A percentile compares a stretch with the other conserved stretches of the same genome.
phyloP scores from a whole-genome alignment of 2,797 vertebrate genomes.

The Poliocrania exsul region DNA sequence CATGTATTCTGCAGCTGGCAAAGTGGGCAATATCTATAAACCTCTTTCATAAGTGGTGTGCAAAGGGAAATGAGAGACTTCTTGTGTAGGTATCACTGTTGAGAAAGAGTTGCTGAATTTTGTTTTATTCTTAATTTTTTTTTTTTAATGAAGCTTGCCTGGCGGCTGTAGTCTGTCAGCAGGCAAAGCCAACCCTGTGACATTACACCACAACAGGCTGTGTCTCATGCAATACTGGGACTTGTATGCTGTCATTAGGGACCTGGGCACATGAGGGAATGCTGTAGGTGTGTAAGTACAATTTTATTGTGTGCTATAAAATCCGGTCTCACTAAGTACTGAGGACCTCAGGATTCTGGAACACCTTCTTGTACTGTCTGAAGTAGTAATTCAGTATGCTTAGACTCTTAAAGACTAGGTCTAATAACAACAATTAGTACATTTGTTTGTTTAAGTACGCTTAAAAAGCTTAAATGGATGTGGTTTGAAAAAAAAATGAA shows the following conservation, averaged over 20 bases:
- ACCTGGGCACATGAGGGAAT: not conserved
- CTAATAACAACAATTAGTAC: not conserved
- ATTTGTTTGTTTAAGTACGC: not conserved
- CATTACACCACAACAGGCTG: rapidly evolving
- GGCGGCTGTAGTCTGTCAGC: not conserved
- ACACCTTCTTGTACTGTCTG: not conserved
- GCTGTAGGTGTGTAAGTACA: not conserved
- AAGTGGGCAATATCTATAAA: not conserved
- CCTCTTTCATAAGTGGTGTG: not conserved
- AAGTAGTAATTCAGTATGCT: not conserved
- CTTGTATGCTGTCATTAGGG: not conserved
- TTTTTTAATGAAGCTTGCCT: not conserved
- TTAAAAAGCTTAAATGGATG: conserved; percentile 9
- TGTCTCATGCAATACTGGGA: not conserved
- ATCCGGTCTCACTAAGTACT: not conserved
- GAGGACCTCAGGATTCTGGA: conserved; percentile 7
- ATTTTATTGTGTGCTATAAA: not conserved
- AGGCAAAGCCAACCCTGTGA: not conserved
- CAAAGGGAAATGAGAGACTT: not conserved
- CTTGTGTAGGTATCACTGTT: not conserved
- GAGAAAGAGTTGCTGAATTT: not conserved
- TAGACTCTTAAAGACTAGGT: not conserved
- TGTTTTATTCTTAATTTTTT: not conserved
- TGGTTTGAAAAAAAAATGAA: conserved; percentile 9
- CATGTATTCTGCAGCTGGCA: not conserved